These are phyloP conservation scores for Pheucticus melanocephalus DNA, from an alignment of 2,113 vertebrate genomes.

Conservation along the genomic window DNA sequence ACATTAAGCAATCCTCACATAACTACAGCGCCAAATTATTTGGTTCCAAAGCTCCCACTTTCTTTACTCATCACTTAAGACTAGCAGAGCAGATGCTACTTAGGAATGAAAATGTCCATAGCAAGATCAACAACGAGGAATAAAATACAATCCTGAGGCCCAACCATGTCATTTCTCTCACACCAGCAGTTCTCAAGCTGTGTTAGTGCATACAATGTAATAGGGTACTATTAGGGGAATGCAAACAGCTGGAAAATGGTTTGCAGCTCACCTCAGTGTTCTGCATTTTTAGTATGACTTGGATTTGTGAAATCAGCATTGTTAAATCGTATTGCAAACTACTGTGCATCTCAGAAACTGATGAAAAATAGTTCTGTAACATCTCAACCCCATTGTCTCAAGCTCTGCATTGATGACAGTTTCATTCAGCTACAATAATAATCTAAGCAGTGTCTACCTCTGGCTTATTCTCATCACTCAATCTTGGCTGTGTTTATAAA, in stretches of 20 bases:
- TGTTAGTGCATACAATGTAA: background rate
- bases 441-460: background rate
- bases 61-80: conserved; percentile 40
- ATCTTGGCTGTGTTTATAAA: background rate
- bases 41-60: conserved; percentile 17
- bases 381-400: background rate
- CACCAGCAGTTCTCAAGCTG: background rate
- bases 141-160: background rate
- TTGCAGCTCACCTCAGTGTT: background rate
- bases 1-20: background rate
- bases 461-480: background rate
- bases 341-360: background rate
- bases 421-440: background rate
- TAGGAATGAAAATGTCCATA: background rate
- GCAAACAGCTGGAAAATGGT: background rate
- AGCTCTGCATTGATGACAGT: background rate
- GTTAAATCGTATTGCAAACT: background rate
- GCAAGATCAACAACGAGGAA: background rate
- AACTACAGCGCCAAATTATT: background rate
- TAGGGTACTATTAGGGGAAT: background rate
- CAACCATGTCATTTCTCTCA: background rate
- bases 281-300: background rate
- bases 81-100: conserved; percentile 14
- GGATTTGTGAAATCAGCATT: background rate
- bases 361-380: background rate